phyloP scores from a whole-genome alignment of 2,113 vertebrate species.

The Chaetops frenatus region DNA sequence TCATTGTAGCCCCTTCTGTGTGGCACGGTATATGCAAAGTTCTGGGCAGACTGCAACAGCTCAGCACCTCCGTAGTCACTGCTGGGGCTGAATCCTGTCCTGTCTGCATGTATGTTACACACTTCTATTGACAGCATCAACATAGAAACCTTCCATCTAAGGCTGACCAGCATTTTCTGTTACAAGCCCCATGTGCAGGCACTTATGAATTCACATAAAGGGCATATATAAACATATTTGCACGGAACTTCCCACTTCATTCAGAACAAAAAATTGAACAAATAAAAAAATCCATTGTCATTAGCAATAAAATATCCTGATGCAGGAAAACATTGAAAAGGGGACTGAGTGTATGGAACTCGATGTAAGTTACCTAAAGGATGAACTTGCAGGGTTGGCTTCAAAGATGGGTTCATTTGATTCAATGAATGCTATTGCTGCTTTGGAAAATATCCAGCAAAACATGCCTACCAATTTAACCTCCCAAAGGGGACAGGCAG shows the following conservation, averaged over 20 bases:
- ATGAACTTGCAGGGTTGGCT: neutral
- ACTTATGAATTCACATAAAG: neutral
- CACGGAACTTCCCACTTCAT: neutral
- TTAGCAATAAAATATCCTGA: neutral
- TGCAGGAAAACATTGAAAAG: neutral
- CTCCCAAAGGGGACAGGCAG: neutral
- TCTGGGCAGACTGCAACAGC: neutral
- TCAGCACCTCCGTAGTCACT: neutral
- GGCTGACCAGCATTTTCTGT: neutral
- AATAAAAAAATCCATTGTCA: neutral
- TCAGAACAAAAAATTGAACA: neutral
- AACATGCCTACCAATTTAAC: neutral
- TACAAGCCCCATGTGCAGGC: neutral
- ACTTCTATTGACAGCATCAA: neutral
- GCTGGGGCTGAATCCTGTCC: neutral
- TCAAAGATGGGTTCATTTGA: neutral
- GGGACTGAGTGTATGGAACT: accelerated
- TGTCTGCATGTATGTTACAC: accelerated
- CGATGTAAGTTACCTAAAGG: neutral
- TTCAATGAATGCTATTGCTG: neutral
- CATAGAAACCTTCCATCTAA: neutral
- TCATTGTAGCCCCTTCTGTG: neutral
- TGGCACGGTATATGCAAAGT: neutral
- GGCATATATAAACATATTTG: neutral
- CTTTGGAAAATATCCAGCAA: neutral